Percentiles rank a stretch among this genome's conserved stretches.
Conservation (phyloP, 1,140 invertebrate genomes). For the Stratiolaelaps scimitus region DNA sequence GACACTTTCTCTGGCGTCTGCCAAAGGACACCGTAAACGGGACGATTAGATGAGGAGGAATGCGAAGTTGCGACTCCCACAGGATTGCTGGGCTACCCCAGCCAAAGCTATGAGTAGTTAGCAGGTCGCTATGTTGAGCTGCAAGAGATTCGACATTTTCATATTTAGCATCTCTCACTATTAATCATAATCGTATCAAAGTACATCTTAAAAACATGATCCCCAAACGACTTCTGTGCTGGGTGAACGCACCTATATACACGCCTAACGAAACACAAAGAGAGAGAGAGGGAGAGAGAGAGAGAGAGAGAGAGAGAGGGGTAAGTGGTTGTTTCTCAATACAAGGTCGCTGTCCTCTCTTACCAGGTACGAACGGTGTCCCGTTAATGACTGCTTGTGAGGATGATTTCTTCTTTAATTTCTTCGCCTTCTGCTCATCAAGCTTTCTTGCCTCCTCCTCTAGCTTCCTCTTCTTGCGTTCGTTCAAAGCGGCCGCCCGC, state of each 20-base stretch:
- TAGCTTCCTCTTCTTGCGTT: neutral
- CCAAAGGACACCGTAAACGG: slow-evolving; percentile 22
- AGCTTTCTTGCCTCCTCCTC: slow-evolving; percentile 2
- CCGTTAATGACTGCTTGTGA: too few species aligned
- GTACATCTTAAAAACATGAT: too few species aligned
- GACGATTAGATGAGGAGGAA: slow-evolving; percentile 1
- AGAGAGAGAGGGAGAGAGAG: too few species aligned
- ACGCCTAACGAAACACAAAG: too few species aligned
- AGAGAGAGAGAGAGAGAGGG: too few species aligned
- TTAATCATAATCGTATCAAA: too few species aligned
- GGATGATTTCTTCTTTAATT: neutral
- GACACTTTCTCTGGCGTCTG: neutral
- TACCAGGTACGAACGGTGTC: too few species aligned
- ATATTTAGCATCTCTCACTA: neutral
- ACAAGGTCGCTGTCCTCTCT: too few species aligned
- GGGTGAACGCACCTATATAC: too few species aligned
- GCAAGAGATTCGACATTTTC: neutral
- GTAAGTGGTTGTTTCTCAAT: too few species aligned
- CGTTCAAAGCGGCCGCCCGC: neutral
- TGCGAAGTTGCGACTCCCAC: slow-evolving; percentile 25
- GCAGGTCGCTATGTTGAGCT: slow-evolving; percentile 6
- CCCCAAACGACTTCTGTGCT: too few species aligned
- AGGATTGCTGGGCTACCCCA: slow-evolving; percentile 8
- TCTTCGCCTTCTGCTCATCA: slow-evolving; percentile 10
- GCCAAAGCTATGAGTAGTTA: slow-evolving; percentile 7